Evolutionary conservation across 2,888 invertebrate genomes (phyloP).

Genomic region (Agrochola litura): DNA sequence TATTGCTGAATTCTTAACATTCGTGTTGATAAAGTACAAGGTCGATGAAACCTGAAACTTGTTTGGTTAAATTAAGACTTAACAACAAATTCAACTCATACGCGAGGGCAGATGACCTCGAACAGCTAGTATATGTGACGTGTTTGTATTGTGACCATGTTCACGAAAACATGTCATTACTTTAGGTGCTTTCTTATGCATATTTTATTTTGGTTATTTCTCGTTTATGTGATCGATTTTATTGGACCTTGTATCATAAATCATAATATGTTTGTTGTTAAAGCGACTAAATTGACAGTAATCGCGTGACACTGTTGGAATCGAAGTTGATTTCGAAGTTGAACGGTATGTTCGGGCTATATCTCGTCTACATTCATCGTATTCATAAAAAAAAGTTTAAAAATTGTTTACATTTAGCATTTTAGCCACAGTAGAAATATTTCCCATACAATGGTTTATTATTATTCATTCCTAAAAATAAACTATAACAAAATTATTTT

Average conservation of each 20-base stretch:
- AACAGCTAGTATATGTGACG: constrained; percentile 22
- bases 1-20: constrained; percentile 44
- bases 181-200: constrained; percentile 27
- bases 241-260: constrained; percentile 5
- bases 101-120: constrained; percentile 39
- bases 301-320: background rate
- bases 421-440: background rate
- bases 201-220: constrained; percentile 38
- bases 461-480: background rate
- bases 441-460: background rate
- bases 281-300: background rate
- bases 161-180: constrained; percentile 24
- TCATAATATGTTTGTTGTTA: background rate
- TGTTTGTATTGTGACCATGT: constrained; percentile 19
- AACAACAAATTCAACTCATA: constrained; percentile 36
- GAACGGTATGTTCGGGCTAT: background rate
- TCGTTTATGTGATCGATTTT: background rate
- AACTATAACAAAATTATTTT: background rate
- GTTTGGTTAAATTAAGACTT: constrained; percentile 48
- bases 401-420: background rate
- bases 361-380: background rate
- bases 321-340: background rate
- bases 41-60: constrained; percentile 67
- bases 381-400: too few species aligned
- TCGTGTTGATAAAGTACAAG: constrained; percentile 68